Conservation (phyloP, 2,113 vertebrate genomes). For the Oreochromis tanganicae region DNA sequence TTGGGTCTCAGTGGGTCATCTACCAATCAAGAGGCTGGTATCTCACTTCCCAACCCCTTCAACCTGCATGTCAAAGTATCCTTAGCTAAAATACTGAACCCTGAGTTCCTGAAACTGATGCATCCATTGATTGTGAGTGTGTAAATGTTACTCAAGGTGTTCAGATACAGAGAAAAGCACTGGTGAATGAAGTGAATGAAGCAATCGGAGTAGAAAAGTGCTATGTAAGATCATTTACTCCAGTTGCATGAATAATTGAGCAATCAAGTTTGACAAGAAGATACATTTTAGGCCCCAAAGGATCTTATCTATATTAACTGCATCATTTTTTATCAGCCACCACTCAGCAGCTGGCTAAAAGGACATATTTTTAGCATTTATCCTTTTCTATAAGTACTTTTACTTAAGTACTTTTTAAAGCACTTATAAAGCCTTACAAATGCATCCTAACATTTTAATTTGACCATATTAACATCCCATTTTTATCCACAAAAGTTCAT, state of each 20-base stretch:
- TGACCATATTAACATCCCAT: neutral
- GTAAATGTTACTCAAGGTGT: neutral
- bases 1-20: neutral
- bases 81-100: neutral
- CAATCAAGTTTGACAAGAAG: neutral
- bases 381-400: neutral
- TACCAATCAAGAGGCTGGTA: neutral
- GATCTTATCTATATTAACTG: neutral
- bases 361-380: neutral
- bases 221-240: neutral
- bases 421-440: neutral
- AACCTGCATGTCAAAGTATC: neutral
- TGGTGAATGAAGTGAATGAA: neutral
- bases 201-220: neutral
- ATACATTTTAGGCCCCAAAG: neutral
- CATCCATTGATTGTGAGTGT: neutral
- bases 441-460: neutral
- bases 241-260: neutral
- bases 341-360: neutral
- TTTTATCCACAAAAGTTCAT: neutral
- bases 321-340: neutral
- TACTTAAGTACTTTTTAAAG: neutral
- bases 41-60: neutral
- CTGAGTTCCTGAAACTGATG: neutral
- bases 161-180: neutral